Base-by-base conservation (phyloP, 2,888 invertebrate genomes). In the Agrotis puta region DNA sequence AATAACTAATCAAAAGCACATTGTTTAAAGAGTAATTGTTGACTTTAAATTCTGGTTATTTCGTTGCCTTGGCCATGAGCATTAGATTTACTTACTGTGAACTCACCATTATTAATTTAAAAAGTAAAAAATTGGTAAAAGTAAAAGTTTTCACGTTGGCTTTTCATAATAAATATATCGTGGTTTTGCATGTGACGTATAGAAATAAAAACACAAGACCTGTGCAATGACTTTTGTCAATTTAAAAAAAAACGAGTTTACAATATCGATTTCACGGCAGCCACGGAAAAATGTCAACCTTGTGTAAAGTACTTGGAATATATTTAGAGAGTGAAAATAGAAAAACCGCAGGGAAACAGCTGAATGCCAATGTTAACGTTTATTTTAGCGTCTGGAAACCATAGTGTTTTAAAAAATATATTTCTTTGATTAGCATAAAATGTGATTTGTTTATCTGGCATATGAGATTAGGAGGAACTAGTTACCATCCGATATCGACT, bases 331-430 rank as follows among this genome's bases (percentile, higher is more conserved):
- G 89, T 89, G 88, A 90, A 94, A 94, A 94, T 94, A 94, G 92
- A 94, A 93, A 39, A 92, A 92, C 89, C 87, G 88, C 90, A 90
- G 92, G 90, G 88, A 91, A 92, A 92, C 91, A 90, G 91, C 88
- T 93, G 94, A 94, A 95, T 94, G 93, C 94, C 94, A 94, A 94
- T 94, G 94, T 93, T 93, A 94, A 90, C 88, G 81, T 91, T 89
- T 93, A 94, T 94, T 93, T 92, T 85, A 84, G 92, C 88, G 87
- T 83, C 89, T 88, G 87, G 85, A 90, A 89, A 83, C 77, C 69
- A 78, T 77, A 79, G 72, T 71, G 70, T 77, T 83, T 70, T 65
- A 77, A 69, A 79, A 58, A 73, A 72, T 67, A 74, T 64, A 48
- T 74, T 58, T 65, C 57, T 69, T 16, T 63, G 70, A 65, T 76